Evolutionary conservation across 2,888 invertebrate species (phyloP).

Genomic region (Kuschelorhynchus macadamiae): DNA sequence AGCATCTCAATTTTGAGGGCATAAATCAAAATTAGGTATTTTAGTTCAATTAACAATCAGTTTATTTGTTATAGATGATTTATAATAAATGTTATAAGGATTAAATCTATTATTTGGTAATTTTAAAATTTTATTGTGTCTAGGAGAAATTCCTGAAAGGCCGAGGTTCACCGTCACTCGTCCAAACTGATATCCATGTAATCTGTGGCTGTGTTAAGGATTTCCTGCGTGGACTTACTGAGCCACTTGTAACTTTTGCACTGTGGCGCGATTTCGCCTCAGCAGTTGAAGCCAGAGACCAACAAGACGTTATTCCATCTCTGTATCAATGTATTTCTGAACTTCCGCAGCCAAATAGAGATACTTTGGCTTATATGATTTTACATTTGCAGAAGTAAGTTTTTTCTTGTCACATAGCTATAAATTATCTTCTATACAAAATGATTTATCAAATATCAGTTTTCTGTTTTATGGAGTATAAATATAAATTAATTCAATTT

Average conservation of each 20-base stretch:
- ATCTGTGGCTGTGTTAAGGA: constrained; percentile 96
- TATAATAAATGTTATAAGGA: too few relatives aligned
- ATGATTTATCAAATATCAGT: too few relatives aligned
- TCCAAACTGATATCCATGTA: constrained; percentile 84
- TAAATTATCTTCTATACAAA: too few relatives aligned
- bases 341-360: constrained; percentile 93
- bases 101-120: too few relatives aligned
- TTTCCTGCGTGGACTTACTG: constrained; percentile 89
- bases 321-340: constrained; percentile 84
- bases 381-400: constrained; percentile 87
- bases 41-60: too few relatives aligned
- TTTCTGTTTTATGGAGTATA: too few relatives aligned
- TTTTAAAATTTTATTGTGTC: constrained; percentile 20
- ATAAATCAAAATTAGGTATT: too few relatives aligned
- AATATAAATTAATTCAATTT: too few relatives aligned
- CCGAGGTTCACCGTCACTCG: constrained; percentile 86
- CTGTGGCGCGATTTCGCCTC: constrained; percentile 87
- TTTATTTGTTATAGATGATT: too few relatives aligned
- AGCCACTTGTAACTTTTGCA: constrained; percentile 88
- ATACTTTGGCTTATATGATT: constrained; percentile 93
- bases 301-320: constrained; percentile 75
- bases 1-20: too few relatives aligned
- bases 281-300: constrained; percentile 74
- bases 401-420: too few relatives aligned
- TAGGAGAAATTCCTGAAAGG: constrained; percentile 89